Evolutionary conservation across 2,797 vertebrate genomes (phyloP).

Genomic region (Allobates femoralis): DNA sequence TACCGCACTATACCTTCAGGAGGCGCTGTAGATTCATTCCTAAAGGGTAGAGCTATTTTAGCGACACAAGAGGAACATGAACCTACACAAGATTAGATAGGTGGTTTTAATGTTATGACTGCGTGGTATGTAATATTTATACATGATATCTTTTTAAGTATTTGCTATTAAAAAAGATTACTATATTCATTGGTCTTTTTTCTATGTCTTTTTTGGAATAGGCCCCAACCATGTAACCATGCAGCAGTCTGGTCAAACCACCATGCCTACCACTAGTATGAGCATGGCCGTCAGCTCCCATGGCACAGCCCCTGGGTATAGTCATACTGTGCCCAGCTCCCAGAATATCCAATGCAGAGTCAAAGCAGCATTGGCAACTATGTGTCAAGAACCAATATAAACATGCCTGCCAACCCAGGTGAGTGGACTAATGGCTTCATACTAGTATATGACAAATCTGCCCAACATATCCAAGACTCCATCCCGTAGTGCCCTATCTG

Average conservation of each 20-base stretch:
- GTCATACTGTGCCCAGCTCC: constrained; percentile 83
- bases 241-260: constrained; percentile 90
- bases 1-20: no score
- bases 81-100: no score
- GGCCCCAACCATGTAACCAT: constrained; percentile 88
- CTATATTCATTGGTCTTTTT: background rate
- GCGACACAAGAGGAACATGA: no score
- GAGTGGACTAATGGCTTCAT: constrained; percentile 60
- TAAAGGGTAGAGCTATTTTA: no score
- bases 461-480: background rate
- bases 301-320: constrained; percentile 82
- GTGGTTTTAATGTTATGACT: background rate
- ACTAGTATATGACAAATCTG: background rate
- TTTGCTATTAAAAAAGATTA: background rate
- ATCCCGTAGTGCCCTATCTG: background rate
- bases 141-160: background rate
- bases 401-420: constrained; percentile 93
- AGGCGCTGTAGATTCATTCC: no score
- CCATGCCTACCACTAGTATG: constrained; percentile 85
- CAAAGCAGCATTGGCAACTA: constrained; percentile 85
- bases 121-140: background rate
- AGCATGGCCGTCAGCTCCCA: constrained; percentile 85
- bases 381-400: constrained; percentile 90
- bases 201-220: constrained; percentile 58
- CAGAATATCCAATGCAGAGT: constrained; percentile 89